Base-by-base conservation (phyloP, 2,113 vertebrate species). In the Mus spicilegus region DNA sequence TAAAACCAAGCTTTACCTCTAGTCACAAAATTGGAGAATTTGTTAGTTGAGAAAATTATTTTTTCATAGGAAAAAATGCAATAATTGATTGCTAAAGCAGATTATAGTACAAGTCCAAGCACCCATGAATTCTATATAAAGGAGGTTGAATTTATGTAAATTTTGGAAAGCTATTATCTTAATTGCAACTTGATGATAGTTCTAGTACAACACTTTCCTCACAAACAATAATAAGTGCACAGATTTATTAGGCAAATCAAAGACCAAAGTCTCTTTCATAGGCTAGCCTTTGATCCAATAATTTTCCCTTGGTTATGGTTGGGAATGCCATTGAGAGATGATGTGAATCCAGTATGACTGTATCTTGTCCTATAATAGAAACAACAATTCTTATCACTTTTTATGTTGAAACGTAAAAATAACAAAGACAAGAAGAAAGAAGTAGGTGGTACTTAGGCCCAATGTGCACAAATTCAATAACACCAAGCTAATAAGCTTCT, bases 41-140 rank as follows among this genome's bases (percentile, higher is more conserved):
- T 69, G 63, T 10, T 36, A 86, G 36, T 33, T 11, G 42, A 86
- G 28, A 67, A 2, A 61, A 56, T 28, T 75, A 4, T 42, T 42
- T 22, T 49, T 80, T 42, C 42, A 7, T 84, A 26, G 12, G 42
- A 42, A 20, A 19, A 16, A 61, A n/a, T 92, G 13, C 5, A 49
- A 8, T 28, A 46, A 67, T 2, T 77, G 13, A 9, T 7, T 80
- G 9, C 11, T 13, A 69, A 61, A 49, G 26, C 16, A 5, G 3
- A 8, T 20, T 20, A 56, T 1, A 1, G 2, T 1, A 0, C 3
- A 10, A 1, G 0, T 28, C 5, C 33, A 82, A 51, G 19, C 26
- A 49, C 54, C 54, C 49, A 17, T 5, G 8, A 11, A 22, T 36
- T 51, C 28, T 92, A 46, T 61, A 3, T 4, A 8, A 10, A 42